Base-by-base conservation (phyloP, 2,888 invertebrate species). In the Steinernema scapterisci region DNA sequence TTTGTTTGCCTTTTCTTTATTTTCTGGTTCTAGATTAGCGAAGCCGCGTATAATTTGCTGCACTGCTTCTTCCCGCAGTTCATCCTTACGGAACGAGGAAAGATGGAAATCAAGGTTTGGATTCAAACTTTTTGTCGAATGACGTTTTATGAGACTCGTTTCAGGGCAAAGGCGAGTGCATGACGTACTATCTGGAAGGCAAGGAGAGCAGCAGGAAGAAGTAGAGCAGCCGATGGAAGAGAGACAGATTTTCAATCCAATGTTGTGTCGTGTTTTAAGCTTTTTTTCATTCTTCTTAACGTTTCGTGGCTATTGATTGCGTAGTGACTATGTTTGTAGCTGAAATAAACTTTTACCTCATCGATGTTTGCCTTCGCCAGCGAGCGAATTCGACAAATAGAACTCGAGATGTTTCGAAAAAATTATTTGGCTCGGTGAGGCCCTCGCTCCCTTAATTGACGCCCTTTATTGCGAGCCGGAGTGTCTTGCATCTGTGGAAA, bases 91-190 rank as follows among this genome's bases (percentile, higher is more conserved):
- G 85, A 86, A 73, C 79, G 86, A 52, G 86, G 86, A 56, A 85
- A 85, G 73, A 81, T 86, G 43, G 86, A 86, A 76, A 80, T 86
- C 13, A 86, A 86, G 74, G 86, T 81, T 9, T 9, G 9, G 3
- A 38, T 38, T 38, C 38, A 6, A 48, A 13, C 19, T 38, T 38
- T 21, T 2, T 11, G 23, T 52, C 52, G 48, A 43, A 70, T 48
- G 27, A 27, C 16, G 9, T 46, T 77, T 73, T 19, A 16, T 16
- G 9, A 19, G n/a, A 45, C 63, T 27, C 21, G 25, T 77, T 77
- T 31, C 78, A 85, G 86, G 86, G 86, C 73, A 86, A 86, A 78
- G 86, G 86, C 70, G 84, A 85, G 45, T 86, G 86, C 71, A 71
- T 75, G 70, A 86, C 86, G 5, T 86, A 78, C 73, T 86, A 81